Evolutionary conservation across 2,113 vertebrate species (phyloP).

Genomic region (Hippocampus mohnikei): DNA sequence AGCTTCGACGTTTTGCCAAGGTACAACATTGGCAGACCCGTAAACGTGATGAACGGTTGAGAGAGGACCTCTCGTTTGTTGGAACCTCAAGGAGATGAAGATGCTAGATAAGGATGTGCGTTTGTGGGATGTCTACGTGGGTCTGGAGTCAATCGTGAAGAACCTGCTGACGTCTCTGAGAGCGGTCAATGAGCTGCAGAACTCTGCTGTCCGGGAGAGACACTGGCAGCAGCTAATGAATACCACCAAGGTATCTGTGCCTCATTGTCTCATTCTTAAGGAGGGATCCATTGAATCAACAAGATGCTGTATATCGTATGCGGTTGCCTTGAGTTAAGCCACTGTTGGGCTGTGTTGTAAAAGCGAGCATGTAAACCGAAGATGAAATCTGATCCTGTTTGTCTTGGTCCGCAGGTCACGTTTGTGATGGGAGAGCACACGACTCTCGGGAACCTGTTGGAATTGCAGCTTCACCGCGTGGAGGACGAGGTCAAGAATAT

Average conservation of each 20-base stretch:
- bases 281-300: conserved; percentile 1
- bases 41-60: not conserved
- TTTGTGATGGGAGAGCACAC: conserved; percentile 72
- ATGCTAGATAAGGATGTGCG: conserved; percentile 75
- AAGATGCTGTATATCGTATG: not conserved
- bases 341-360: too few species aligned
- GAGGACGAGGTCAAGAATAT: conserved; percentile 79
- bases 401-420: conserved; percentile 50
- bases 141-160: conserved; percentile 70
- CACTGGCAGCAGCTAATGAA: conserved; percentile 77
- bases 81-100: conserved; percentile 68
- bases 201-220: conserved; percentile 61
- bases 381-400: conserved; percentile 31
- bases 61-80: not conserved
- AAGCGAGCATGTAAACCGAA: conserved; percentile 17
- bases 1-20: conserved; percentile 81
- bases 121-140: conserved; percentile 63
- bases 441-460: conserved; percentile 67
- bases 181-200: conserved; percentile 76
- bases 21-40: conserved; percentile 28
- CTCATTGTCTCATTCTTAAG: not conserved
- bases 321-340: too few species aligned
- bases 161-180: conserved; percentile 72
- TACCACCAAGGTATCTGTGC: conserved; percentile 63
- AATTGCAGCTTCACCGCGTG: conserved; percentile 72